Evolutionary conservation across 2,797 vertebrate species (phyloP), one percentile per base, ranked within the genome.

Genomic region (Tapera naevia): DNA sequence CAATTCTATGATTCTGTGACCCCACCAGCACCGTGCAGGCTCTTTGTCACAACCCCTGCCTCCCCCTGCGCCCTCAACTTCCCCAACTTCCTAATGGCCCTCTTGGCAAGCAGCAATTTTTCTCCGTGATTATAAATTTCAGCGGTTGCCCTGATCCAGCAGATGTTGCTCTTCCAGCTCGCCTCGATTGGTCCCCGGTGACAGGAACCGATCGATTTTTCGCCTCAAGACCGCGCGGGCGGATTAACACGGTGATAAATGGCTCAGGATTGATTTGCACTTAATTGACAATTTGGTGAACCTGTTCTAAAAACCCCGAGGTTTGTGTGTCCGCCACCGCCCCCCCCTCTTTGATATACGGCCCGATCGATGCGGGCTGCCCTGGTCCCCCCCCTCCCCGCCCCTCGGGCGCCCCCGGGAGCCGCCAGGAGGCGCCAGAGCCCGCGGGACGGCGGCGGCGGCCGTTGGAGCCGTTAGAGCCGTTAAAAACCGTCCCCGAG

Each of bases 221-320:
- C 85, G 75, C 96, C 86, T 93, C 43, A 33, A 14, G 88, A 56
- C 50, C 3, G 79, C 57, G 58, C 24, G 35, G 98, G 89, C 95
- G 96, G 97, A 98, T 97, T 97, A 97, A 97, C 96, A 97, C 96
- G 5, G 97, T 99, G 99, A 99, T 99, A 98, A 98, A 99, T 98
- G 98, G 97, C 98, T 73, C 46, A 78, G 97, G 97, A 99, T 99
- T 99, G 99, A 99, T 99, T 99, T 93, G 98, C 98, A 98, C 99
- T 99, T 99, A 99, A 99, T 99, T 98, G 99, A 99, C 99, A 98
- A 99, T 99, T 99, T 99, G 98, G 98, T 93, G 97, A 98, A 98
- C 98, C 98, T 97, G 98, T 96, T 97, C 95, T 97, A 96, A 97
- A 48, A 97, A 95, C 78, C 94, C 95, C 95, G 86, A 69, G 97